Percentiles rank a stretch among this genome's conserved stretches.
phyloP scores from a whole-genome alignment of 2,888 invertebrate genomes.

The Cancer borealis region DNA sequence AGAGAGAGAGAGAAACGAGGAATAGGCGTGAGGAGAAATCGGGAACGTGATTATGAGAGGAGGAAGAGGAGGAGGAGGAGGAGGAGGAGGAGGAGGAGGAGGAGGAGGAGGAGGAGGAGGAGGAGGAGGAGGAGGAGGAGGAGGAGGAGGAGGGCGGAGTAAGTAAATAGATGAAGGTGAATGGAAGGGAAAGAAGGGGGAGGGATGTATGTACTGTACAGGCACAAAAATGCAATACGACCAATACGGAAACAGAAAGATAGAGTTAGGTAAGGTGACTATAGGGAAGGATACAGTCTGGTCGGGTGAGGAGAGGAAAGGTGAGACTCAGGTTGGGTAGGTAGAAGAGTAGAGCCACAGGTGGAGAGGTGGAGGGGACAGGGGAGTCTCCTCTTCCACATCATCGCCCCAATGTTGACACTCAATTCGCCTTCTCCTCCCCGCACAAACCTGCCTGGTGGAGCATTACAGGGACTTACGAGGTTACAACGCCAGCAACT shows the following conservation, averaged over 20 bases:
- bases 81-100: background rate
- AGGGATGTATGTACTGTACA: background rate
- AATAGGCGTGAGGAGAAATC: too few relatives aligned
- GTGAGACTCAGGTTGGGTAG: background rate
- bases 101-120: background rate
- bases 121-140: background rate
- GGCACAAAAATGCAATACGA: background rate
- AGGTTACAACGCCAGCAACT: background rate
- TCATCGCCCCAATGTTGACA: background rate
- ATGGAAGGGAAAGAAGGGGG: background rate
- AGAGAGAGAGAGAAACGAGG: too few relatives aligned
- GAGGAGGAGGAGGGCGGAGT: too few relatives aligned
- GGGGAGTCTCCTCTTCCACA: background rate
- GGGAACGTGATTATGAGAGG: too few relatives aligned
- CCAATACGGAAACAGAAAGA: too few relatives aligned
- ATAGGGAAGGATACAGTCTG: background rate
- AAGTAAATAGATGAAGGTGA: background rate
- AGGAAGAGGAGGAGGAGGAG: background rate
- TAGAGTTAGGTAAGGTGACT: background rate
- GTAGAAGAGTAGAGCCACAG: background rate
- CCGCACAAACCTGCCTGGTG: background rate
- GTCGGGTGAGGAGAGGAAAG: background rate
- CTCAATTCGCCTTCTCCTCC: background rate
- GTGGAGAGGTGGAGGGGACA: background rate
- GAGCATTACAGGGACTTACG: background rate